Evolutionary conservation across 2,113 vertebrate genomes (phyloP).

Genomic region (Petrocephalus zakoni): DNA sequence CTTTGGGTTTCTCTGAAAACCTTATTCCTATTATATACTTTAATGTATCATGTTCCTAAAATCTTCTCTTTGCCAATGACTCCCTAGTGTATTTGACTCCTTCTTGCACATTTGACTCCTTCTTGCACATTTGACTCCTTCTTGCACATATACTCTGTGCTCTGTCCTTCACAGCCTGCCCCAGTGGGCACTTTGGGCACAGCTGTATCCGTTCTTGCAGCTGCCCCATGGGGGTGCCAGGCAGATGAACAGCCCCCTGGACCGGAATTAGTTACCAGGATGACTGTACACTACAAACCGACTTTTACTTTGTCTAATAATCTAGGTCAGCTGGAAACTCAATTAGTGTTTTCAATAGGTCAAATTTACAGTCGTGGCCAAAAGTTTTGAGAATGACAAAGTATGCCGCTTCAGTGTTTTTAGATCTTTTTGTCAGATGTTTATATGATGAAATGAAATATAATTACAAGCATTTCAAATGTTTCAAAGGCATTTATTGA

Average conservation of each 20-base stretch:
- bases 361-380: neutral
- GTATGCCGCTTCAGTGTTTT: no score
- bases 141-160: neutral
- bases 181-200: slow-evolving; percentile 41
- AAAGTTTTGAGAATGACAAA: no score
- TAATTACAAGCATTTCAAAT: no score
- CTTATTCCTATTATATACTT: neutral
- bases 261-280: slow-evolving; percentile 47
- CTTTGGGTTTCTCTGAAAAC: neutral
- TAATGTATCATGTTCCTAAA: neutral
- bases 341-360: neutral
- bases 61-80: neutral
- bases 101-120: neutral
- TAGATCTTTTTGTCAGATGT: no score
- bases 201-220: slow-evolving; percentile 46
- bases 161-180: slow-evolving; percentile 44
- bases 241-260: slow-evolving; percentile 35
- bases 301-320: neutral
- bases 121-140: neutral
- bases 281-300: slow-evolving; percentile 31
- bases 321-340: neutral
- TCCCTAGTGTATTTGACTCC: neutral
- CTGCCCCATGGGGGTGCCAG: slow-evolving; percentile 46
- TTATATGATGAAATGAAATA: no score
- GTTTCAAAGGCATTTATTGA: no score